Evolutionary conservation across 2,113 vertebrate genomes (phyloP), one percentile per base, ranked within the genome.

Genomic region (Paramisgurnus dabryanus): DNA sequence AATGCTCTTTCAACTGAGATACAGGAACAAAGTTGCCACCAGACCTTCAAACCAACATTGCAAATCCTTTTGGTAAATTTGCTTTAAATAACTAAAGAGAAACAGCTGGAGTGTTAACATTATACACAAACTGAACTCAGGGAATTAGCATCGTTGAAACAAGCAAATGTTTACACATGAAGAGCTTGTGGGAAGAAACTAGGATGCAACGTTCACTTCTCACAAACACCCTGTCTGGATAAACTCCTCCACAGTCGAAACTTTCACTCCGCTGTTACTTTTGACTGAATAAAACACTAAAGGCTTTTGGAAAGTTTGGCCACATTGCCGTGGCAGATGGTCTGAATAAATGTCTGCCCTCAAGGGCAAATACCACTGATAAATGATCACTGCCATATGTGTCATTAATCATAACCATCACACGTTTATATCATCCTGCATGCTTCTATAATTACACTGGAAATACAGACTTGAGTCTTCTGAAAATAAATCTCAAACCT

Each of bases 321-420:
- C 50, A 9, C 69, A 18, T 11, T 18, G 34, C 22, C 3, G 45
- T 49, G 50, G 34, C 82, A 83, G 82, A 75, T 83, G 82, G 82
- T 74, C 63, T 47, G 41, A 22, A 40, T 49, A 66, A 64, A 80
- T 41, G 64, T 60, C 63, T 45, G 82, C 67, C 70, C 65, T 71
- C 71, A 70, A 76, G 72, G 72, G 65, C 78, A 76, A 72, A 76
- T 63, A 45, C 15, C 9, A 63, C 67, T 41, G 71, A 86, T 86
- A 73, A 76, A 84, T 84, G 55, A 82, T 68, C 45, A 49, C 63
- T 74, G 63, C 34, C 40, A 61, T 66, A 41, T 18, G 67, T 50
- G 50, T 79, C 84, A 79, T 83, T 83, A 81, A 83, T 85, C 76
- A 81, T 76, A 58, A 71, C 34, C 12, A 7, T 11, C 81, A 50